Evolutionary conservation across 1,140 invertebrate genomes (phyloP).

Genomic region (Drosophila takahashii): DNA sequence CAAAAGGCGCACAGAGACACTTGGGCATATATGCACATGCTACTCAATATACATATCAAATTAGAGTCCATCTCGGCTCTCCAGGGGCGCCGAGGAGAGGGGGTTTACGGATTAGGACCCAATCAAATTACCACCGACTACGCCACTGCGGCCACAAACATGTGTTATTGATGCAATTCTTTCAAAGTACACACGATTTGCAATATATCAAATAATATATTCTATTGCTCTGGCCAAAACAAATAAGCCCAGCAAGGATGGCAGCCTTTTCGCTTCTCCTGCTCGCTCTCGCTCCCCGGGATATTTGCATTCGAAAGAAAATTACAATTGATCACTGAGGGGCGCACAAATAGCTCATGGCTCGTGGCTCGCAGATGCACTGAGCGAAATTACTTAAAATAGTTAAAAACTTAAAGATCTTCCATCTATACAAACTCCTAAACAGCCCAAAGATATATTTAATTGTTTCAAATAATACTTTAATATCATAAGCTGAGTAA

Average conservation of each 20-base stretch:
- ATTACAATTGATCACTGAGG: slow-evolving; percentile 75
- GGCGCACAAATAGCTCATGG: slow-evolving; percentile 24
- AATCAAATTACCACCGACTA: slow-evolving; percentile 39
- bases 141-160: slow-evolving; percentile 41
- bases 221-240: slow-evolving; percentile 55
- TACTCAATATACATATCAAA: slow-evolving; percentile 18
- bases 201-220: slow-evolving; percentile 54
- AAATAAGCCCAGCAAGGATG: slow-evolving; percentile 44
- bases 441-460: no score
- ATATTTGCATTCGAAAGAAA: slow-evolving; percentile 80
- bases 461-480: no score
- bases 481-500: no score
- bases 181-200: slow-evolving; percentile 41
- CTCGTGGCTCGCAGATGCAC: slow-evolving; percentile 3
- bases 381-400: neutral
- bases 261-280: slow-evolving; percentile 6
- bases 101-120: neutral
- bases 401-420: no score
- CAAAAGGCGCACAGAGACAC: slow-evolving; percentile 21
- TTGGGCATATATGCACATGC: neutral
- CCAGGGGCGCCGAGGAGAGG: neutral
- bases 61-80: neutral
- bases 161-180: slow-evolving; percentile 72
- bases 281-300: neutral
- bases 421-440: no score